Evolutionary conservation across 2,797 vertebrate genomes (phyloP).

Genomic region (Miichthys miiuy): DNA sequence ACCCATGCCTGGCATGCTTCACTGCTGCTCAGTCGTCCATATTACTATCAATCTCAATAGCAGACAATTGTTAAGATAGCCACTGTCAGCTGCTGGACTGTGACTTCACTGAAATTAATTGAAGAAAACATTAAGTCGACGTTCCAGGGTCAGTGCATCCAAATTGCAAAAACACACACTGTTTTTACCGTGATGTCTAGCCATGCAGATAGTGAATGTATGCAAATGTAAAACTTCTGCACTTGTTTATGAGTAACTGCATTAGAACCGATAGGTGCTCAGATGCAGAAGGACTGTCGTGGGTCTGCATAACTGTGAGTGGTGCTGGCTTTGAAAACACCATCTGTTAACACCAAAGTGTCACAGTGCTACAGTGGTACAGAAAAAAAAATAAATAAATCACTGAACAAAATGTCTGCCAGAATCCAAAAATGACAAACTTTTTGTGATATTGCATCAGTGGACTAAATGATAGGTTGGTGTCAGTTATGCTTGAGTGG

Average conservation of each 20-base stretch:
- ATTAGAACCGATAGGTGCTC: background rate
- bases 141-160: constrained; percentile 7
- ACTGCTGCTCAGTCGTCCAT: constrained; percentile 43
- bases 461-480: background rate
- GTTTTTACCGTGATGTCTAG: background rate
- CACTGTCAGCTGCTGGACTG: constrained; percentile 31
- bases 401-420: background rate
- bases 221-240: background rate
- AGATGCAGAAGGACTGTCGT: background rate
- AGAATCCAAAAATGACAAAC: background rate
- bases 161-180: background rate
- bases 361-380: background rate
- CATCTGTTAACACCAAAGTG: constrained; percentile 23
- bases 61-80: constrained; percentile 36
- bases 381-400: background rate
- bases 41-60: constrained; percentile 62
- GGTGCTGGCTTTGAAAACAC: constrained; percentile 24
- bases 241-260: background rate
- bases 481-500: background rate
- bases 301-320: constrained; percentile 14
- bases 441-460: background rate
- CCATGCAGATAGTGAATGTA: background rate
- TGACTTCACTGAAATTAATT: constrained; percentile 4
- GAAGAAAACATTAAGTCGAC: constrained; percentile 4
- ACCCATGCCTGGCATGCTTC: constrained; percentile 39